Conservation (phyloP, 2,113 vertebrate genomes). For the Pleuronectes platessa region DNA sequence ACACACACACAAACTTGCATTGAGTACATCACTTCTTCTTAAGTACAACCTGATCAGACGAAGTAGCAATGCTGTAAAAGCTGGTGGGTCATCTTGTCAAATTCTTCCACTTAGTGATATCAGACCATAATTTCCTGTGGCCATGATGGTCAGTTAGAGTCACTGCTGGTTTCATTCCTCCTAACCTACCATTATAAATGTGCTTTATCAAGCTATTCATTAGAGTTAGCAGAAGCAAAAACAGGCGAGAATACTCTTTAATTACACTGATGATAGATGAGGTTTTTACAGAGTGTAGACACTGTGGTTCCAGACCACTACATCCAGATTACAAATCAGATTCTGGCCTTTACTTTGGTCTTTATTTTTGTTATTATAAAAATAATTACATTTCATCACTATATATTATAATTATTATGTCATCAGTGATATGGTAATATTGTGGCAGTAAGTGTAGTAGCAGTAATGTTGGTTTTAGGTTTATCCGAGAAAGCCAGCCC, state of each 20-base stretch:
- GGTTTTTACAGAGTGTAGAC: conserved; percentile 47
- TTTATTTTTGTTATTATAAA: not conserved
- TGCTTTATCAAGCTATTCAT: conserved; percentile 73
- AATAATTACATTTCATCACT: not conserved
- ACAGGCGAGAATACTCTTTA: conserved; percentile 67
- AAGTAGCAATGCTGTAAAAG: not conserved
- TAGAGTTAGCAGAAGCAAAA: conserved; percentile 49
- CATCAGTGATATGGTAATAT: not conserved
- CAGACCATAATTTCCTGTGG: conserved; percentile 13
- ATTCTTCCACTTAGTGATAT: not conserved
- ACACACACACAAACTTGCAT: conserved; percentile 14
- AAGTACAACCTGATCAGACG: conserved; percentile 11
- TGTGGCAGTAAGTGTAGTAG: not conserved
- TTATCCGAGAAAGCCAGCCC: not conserved
- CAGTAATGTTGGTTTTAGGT: not conserved
- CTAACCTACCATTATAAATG: conserved; percentile 33
- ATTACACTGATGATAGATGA: conserved; percentile 76
- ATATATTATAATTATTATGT: too few relatives aligned
- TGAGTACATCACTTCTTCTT: not conserved
- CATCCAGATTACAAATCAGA: not conserved
- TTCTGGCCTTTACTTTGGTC: not conserved
- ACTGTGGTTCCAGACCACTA: conserved; percentile 8
- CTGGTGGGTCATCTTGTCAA: conserved; percentile 5
- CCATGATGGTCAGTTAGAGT: conserved; percentile 6
- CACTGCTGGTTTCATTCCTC: conserved; percentile 48